Conservation (phyloP, 2,113 vertebrate genomes). For the Oreochromis niloticus region DNA sequence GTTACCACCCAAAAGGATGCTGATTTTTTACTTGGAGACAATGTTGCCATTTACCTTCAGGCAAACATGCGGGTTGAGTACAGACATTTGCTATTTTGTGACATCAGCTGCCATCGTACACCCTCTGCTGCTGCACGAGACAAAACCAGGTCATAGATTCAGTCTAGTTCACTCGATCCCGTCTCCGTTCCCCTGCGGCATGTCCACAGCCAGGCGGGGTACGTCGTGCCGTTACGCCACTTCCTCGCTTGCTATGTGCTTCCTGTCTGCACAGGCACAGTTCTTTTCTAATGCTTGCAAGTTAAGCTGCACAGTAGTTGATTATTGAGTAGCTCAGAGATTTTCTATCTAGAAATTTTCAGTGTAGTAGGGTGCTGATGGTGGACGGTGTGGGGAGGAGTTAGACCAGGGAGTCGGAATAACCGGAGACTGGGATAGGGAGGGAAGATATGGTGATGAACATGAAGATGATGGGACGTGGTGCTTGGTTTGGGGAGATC, state of each 20-base stretch:
- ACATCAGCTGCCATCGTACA: slow-evolving; percentile 4
- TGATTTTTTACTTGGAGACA: not conserved
- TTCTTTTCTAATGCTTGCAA: slow-evolving; percentile 51
- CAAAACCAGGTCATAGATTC: slow-evolving; percentile 68
- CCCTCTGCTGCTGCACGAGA: not conserved
- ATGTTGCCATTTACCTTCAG: not conserved
- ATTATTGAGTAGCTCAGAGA: slow-evolving; percentile 67
- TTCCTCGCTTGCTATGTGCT: slow-evolving; percentile 11
- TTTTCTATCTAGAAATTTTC: slow-evolving; percentile 69
- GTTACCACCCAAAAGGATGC: not conserved
- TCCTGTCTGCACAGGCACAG: slow-evolving; percentile 27
- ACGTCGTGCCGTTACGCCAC: slow-evolving; percentile 28
- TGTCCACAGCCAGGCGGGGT: slow-evolving; percentile 9
- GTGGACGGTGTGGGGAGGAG: not conserved
- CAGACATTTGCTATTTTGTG: slow-evolving; percentile 60
- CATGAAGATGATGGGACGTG: slow-evolving; percentile 20
- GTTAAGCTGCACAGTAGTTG: slow-evolving; percentile 69
- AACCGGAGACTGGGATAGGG: not conserved
- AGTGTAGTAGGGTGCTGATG: slow-evolving; percentile 57
- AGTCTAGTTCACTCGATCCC: slow-evolving; percentile 71
- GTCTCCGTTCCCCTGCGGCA: not conserved
- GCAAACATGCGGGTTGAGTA: slow-evolving; percentile 35
- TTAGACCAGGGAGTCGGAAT: not conserved
- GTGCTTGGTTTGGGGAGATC: slow-evolving; percentile 42
- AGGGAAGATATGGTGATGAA: slow-evolving; percentile 6